Base-by-base conservation (phyloP, 1,140 invertebrate genomes). In the Diabrotica undecimpunctata region DNA sequence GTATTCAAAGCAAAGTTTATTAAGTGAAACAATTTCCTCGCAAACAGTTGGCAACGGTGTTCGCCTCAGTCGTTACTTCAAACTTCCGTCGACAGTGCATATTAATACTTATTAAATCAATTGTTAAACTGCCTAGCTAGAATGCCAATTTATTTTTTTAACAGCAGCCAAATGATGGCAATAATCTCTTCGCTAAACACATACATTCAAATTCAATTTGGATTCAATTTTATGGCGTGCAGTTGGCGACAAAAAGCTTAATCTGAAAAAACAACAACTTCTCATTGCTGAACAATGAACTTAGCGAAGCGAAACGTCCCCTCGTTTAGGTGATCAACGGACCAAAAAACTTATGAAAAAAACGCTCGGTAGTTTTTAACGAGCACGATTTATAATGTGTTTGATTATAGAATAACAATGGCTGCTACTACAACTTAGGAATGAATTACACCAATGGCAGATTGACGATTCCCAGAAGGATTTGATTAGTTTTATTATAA, bases 261-360 rank as follows among this genome's bases (percentile, higher is more conserved):
- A 46, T 46, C 8, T 8, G 41, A 46, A 46, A 46, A 6, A 46
- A 46, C 41, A 46, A 46, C 41, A 46, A 46, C 8, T 46, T n/a
- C n/a, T 46, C n/a, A 8, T 10, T 10, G 8, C 8, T 10, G 8
- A n/a, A 10, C 8, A 8, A 46, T 46, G 41, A 46, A 46, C 8
- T 46, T 10, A 46, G 8, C 41, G 8, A n/a, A 46, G 41, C 41
- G 41, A 10, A 6, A 46, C 41, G 41, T 46, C 41, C 41, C 41
- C 41, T 46, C 41, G 41, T 46, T 46, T 46, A 46, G 41, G 41
- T n/a, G n/a, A 46, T 46, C 41, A 46, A 46, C 41, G n/a, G 41
- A 46, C 41, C 41, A 46, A 46, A 46, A 6, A 46, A 46, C 8
- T 46, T 6, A n/a, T 4, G n/a, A 46, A 46, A 46, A 46, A 46